Evolutionary conservation across 2,113 vertebrate species (phyloP).

Genomic region (Excalfactoria chinensis): DNA sequence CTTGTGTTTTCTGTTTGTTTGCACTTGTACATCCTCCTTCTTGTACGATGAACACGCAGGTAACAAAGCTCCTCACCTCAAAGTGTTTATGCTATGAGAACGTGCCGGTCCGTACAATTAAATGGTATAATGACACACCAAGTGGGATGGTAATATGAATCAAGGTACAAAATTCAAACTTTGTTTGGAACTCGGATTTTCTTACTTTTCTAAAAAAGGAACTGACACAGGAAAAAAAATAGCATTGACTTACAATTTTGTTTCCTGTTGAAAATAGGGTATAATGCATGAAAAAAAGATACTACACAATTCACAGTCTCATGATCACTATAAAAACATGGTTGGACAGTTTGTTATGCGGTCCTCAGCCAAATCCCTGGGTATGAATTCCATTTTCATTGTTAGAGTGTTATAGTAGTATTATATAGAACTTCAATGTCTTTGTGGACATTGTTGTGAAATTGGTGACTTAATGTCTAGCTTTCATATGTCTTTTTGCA

Average conservation of each 20-base stretch:
- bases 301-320: constrained; percentile 77
- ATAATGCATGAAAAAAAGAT: constrained; percentile 81
- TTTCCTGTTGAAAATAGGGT: constrained; percentile 68
- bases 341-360: constrained; percentile 81
- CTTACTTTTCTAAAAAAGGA: constrained; percentile 56
- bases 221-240: constrained; percentile 43
- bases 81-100: constrained; percentile 69
- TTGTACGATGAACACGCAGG: constrained; percentile 65
- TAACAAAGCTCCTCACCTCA: constrained; percentile 49
- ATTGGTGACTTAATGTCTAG: constrained; percentile 86
- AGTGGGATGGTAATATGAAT: constrained; percentile 52
- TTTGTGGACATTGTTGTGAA: constrained; percentile 86
- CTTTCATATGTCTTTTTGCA: constrained; percentile 83
- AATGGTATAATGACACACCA: constrained; percentile 9
- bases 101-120: constrained; percentile 27
- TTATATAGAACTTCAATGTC: constrained; percentile 87
- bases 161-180: constrained; percentile 56
- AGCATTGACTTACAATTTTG: constrained; percentile 39
- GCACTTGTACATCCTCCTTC: constrained; percentile 66
- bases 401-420: constrained; percentile 88
- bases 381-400: constrained; percentile 82
- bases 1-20: constrained; percentile 62
- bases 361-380: constrained; percentile 79
- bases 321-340: constrained; percentile 75
- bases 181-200: constrained; percentile 53